Evolutionary conservation across 1,140 invertebrate species (phyloP).

Genomic region (Pogonognathellus flavescens): DNA sequence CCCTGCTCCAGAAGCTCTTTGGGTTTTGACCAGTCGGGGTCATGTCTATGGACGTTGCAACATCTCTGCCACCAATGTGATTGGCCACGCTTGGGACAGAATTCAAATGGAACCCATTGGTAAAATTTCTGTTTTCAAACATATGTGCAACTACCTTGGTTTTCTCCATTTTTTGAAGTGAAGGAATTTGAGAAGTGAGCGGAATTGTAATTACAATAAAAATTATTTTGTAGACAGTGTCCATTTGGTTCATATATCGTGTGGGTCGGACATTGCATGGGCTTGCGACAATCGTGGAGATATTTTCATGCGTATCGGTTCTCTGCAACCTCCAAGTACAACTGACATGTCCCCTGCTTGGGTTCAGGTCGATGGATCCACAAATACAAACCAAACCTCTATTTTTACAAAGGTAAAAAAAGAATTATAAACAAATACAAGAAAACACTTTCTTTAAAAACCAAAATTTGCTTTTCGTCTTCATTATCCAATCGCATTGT

Average conservation of each 20-base stretch:
- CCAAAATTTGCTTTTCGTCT: too few relatives aligned
- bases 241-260: conserved; percentile 71
- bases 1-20: conserved; percentile 70
- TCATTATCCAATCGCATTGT: too few relatives aligned
- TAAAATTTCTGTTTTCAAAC: conserved; percentile 64
- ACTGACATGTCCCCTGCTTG: conserved; percentile 72
- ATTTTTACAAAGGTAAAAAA: conserved; percentile 69
- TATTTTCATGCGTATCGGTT: conserved; percentile 73
- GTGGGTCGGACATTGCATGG: conserved; percentile 73
- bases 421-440: too few relatives aligned
- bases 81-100: conserved; percentile 71
- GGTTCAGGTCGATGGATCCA: conserved; percentile 70
- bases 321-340: conserved; percentile 70
- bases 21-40: conserved; percentile 71
- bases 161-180: neutral
- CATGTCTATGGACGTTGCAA: conserved; percentile 71
- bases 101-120: conserved; percentile 72
- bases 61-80: conserved; percentile 69
- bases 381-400: neutral
- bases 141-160: neutral
- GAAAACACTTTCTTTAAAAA: too few relatives aligned
- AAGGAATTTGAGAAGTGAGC: too few relatives aligned
- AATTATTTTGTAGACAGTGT: conserved; percentile 68
- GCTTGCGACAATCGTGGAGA: conserved; percentile 72
- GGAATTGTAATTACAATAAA: too few relatives aligned